Conservation (phyloP, 2,113 vertebrate genomes). For the Proteles cristata region DNA sequence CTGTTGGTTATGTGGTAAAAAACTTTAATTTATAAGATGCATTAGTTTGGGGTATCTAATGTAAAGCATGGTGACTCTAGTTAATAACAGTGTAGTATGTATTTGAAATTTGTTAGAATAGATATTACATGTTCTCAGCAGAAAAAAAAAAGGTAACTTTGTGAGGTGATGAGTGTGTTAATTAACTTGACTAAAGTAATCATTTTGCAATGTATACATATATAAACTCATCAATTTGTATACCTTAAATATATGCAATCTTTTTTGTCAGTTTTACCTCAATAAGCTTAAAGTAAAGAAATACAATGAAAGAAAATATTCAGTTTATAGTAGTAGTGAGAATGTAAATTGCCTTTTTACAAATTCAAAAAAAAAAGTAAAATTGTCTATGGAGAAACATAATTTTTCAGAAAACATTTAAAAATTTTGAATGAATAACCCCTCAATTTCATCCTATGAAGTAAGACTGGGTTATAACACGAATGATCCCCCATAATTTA, state of each 20-base stretch:
- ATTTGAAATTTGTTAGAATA: background rate
- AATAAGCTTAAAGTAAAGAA: background rate
- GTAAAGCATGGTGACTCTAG: background rate
- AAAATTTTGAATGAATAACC: background rate
- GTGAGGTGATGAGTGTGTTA: background rate
- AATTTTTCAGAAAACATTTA: background rate
- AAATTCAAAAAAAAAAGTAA: background rate
- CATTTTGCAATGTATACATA: background rate
- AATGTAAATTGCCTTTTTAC: background rate
- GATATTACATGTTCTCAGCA: background rate
- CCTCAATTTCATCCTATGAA: background rate
- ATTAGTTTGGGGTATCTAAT: background rate
- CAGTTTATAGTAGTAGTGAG: background rate
- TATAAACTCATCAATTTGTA: background rate
- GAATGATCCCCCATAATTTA: background rate
- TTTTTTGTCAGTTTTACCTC: background rate
- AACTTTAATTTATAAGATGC: background rate
- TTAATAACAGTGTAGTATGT: background rate
- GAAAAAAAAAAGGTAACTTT: background rate
- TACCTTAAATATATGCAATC: background rate
- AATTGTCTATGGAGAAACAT: background rate
- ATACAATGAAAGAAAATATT: background rate
- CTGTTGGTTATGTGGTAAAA: background rate
- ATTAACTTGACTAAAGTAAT: background rate
- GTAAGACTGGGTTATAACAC: background rate